phyloP scores from a whole-genome alignment of 2,113 vertebrate genomes.

The Dascyllus trimaculatus region DNA sequence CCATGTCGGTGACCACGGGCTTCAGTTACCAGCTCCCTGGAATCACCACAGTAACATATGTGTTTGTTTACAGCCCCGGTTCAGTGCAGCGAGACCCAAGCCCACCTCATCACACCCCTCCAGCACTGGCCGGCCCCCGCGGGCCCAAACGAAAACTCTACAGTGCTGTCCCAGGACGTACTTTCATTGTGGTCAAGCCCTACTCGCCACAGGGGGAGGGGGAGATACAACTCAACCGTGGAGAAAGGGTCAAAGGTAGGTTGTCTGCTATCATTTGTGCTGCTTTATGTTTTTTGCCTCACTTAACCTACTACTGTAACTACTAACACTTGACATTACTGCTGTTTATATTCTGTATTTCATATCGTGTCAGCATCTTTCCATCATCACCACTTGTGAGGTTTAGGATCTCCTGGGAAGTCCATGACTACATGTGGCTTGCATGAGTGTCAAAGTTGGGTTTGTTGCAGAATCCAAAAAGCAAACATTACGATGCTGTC shows the following conservation, averaged over 20 bases:
- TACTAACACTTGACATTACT: neutral
- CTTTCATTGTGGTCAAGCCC: slow-evolving; percentile 96
- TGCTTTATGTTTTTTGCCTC: neutral
- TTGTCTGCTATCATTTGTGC: neutral
- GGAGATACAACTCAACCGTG: slow-evolving; percentile 96
- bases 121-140: slow-evolving; percentile 84
- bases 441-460: slow-evolving; percentile 27
- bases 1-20: slow-evolving; percentile 86
- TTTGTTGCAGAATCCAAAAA: slow-evolving; percentile 31
- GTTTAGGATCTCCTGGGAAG: slow-evolving; percentile 18
- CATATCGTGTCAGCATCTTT: slow-evolving; percentile 16
- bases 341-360: slow-evolving; percentile 10
- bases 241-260: slow-evolving; percentile 96
- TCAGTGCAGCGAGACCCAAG: slow-evolving; percentile 87
- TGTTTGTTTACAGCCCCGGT: slow-evolving; percentile 97
- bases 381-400: neutral
- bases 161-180: slow-evolving; percentile 95
- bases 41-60: slow-evolving; percentile 95
- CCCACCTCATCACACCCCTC: slow-evolving; percentile 85
- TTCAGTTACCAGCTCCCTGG: slow-evolving; percentile 90
- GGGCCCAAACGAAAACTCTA: slow-evolving; percentile 97
- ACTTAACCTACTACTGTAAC: neutral
- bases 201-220: slow-evolving; percentile 94
- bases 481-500: slow-evolving; percentile 13
- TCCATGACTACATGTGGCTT: slow-evolving; percentile 35